Base-by-base conservation (phyloP, 1,140 invertebrate species). In the Drosophila orosa region DNA sequence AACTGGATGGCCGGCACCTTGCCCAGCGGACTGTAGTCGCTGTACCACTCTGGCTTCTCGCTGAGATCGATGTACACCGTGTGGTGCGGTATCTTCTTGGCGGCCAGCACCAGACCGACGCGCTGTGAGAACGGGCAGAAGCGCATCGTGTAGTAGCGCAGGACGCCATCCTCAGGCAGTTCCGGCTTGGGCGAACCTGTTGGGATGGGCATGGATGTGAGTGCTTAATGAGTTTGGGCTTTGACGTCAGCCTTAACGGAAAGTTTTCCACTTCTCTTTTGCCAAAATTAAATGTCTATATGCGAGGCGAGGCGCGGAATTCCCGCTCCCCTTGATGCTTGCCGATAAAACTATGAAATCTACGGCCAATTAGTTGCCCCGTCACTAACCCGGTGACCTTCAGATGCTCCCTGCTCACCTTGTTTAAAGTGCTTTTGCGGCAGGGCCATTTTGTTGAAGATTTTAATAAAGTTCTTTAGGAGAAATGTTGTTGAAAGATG, bases 91-190 rank as follows among this genome's bases (percentile, higher is more conserved):
- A 98, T 95, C 62, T 96, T 94, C 92, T 98, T 98, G 17, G 96
- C 96, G 56, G 95, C 95, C 12, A 98, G 92, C 1, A 97, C 95
- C 9, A 98, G 93, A 44, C 96, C 93, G n/a, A 95, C 95, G 63
- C 97, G 94, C 80, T 98, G 96, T 1, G 97, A 96, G 91, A 95
- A 99, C 0, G 98, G 98, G 91, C 97, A 98, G 92, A 96, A 98
- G 72, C 96, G 93, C 96, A 96, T 98, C 35, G 95, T 96, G 90
- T 97, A 98, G 5, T 98, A 92, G 0, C 97, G 94, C 45, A 97
- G 87, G 90, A 95, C 95, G 10, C 95, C 96, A 74, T 92, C 91
- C 24, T 94, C 93, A 19, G 93, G 92, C 5, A 95, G 62, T 9
- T 94, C 93, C 2, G 96, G 96, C 19, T 93, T 94, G 10, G 86